Base-by-base conservation (phyloP, 2,113 vertebrate species). In the Buteo buteo region DNA sequence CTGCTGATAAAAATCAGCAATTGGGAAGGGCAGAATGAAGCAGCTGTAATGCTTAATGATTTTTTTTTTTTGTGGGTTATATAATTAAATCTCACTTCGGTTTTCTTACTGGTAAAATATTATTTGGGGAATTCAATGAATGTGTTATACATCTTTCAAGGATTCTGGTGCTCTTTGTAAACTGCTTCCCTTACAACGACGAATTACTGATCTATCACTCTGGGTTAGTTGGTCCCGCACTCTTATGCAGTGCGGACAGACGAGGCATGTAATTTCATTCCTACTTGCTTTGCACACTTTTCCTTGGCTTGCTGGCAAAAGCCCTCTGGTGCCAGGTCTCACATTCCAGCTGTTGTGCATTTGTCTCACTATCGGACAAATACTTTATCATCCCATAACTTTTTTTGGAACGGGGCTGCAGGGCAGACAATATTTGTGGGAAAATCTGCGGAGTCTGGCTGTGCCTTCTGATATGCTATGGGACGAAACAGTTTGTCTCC, bases 281-380 rank as follows among this genome's bases (percentile, higher is more conserved):
- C 90, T 80, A 8, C 65, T 96, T 73, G 69, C 73, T 96, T 84
- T 81, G 69, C 94, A 94, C 82, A 96, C 95, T 97, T 93, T 90
- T 96, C 86, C 88, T 94, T 93, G 94, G 96, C 94, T 90, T 89
- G 86, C 80, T 97, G 97, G 98, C 95, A 95, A 97, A 96, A 96
- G 93, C 92, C 90, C 95, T 90, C 93, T 97, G 97, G 97, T 98
- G 97, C 97, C 97, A 98, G 87, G 36, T 83, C 97, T 97, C 36
- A 6, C 94, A 91, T 98, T 97, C 97, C 98, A 98, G 98, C 97
- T 98, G 97, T 97, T 97, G 93, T 70, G 87, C 96, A 98, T 98
- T 98, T 96, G 72, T 98, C 97, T 98, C 98, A 52, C 66, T 71
- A 67, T 91, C 0, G 5, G 65, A 88, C 86, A 93, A 97, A 97